Percentiles rank a stretch among this genome's conserved stretches.
Conservation (phyloP, 2,797 vertebrate species). For the Micropoecilia bifurca region DNA sequence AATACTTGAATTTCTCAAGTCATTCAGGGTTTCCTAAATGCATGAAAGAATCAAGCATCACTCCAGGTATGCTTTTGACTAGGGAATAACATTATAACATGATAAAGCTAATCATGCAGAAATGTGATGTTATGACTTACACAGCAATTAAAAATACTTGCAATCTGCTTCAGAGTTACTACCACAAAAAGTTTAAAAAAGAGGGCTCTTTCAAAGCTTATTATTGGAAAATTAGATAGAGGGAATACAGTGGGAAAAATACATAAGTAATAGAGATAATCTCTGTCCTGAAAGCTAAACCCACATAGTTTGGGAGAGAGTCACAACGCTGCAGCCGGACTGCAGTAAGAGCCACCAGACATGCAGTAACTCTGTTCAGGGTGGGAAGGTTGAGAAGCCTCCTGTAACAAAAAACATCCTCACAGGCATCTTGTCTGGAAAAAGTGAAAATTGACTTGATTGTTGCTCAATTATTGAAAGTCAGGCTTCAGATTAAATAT, state of each 20-base stretch:
- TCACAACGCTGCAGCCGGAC: not conserved
- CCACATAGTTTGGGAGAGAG: not conserved
- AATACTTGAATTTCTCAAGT: too few species aligned
- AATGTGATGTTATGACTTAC: not conserved
- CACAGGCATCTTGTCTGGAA: not conserved
- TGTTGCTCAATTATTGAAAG: not conserved
- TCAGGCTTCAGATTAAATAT: not conserved
- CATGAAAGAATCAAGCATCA: too few species aligned
- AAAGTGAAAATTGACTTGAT: not conserved
- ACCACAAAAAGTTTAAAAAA: not conserved
- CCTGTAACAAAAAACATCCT: not conserved
- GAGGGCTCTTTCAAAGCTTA: not conserved
- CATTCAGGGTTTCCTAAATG: too few species aligned
- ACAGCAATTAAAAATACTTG: not conserved
- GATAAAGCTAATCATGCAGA: not conserved
- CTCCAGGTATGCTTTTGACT: too few species aligned
- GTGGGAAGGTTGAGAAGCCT: not conserved
- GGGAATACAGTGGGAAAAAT: not conserved
- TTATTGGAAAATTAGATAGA: not conserved
- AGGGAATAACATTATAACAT: too few species aligned
- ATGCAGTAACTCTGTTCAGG: not conserved
- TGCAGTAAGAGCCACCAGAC: not conserved
- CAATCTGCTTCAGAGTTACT: not conserved
- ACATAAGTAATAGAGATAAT: not conserved
- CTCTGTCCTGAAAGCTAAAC: not conserved